Conservation (phyloP, 2,113 vertebrate genomes). For the Plestiodon gilberti region DNA sequence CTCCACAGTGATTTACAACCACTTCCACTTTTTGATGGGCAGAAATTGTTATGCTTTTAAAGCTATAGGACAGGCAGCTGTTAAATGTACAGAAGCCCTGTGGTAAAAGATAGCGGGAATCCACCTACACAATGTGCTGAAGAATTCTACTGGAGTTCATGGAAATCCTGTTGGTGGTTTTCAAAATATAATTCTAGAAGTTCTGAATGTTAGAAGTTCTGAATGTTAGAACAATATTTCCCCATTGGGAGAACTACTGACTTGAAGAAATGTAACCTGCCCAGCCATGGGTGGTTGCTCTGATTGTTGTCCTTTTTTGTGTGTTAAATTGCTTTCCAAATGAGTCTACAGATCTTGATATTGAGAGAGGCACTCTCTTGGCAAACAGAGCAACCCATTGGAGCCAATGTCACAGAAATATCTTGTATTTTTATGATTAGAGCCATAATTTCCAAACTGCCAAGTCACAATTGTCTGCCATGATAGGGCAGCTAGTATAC, state of each 20-base stretch:
- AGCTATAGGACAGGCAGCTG: not conserved
- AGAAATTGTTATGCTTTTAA: no score
- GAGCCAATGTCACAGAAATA: not conserved
- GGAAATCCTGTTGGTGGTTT: not conserved
- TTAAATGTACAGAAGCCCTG: not conserved
- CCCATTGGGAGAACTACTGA: not conserved
- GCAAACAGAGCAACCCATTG: not conserved
- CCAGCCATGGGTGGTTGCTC: conserved; percentile 13
- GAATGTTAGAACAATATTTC: not conserved
- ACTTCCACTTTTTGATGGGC: no score
- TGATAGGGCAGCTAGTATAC: not conserved
- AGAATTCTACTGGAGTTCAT: not conserved
- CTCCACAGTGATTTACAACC: no score
- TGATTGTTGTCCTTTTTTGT: not conserved
- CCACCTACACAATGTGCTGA: not conserved
- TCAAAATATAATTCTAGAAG: not conserved
- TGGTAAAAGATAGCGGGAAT: not conserved
- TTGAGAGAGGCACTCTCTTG: conserved; percentile 1
- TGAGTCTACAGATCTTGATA: conserved; percentile 4
- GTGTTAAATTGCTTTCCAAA: conserved; percentile 9
- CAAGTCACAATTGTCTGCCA: not conserved
- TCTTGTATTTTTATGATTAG: not conserved
- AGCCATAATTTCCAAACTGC: not conserved
- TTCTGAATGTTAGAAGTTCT: no score
- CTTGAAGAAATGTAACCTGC: not conserved